Conservation (phyloP, 1,140 invertebrate genomes). For the Mylabris phalerata region DNA sequence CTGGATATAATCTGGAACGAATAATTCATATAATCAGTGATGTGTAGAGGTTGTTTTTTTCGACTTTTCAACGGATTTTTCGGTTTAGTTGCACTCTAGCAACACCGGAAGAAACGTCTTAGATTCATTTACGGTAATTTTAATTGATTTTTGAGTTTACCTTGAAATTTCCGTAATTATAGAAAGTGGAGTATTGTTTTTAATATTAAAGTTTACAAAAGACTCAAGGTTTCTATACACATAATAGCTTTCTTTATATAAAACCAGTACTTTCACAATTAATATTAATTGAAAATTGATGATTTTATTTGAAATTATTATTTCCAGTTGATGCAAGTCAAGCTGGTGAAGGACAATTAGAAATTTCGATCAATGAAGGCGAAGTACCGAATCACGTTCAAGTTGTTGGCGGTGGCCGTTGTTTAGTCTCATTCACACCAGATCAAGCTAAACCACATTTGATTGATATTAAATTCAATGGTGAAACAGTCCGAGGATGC, state of each 20-base stretch:
- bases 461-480: slow-evolving; percentile 98
- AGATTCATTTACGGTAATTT: no score
- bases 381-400: slow-evolving; percentile 97
- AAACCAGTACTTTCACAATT: no score
- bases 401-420: slow-evolving; percentile 87
- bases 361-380: slow-evolving; percentile 97
- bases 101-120: no score
- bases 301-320: slow-evolving; percentile 1
- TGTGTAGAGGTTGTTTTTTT: no score
- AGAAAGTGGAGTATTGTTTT: slow-evolving; percentile 10
- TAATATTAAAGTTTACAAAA: neutral
- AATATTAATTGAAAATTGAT: no score
- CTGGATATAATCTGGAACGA: no score
- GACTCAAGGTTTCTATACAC: no score
- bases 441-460: slow-evolving; percentile 84
- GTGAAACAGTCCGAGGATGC: slow-evolving; percentile 86
- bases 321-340: slow-evolving; percentile 87
- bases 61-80: no score
- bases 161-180: slow-evolving; percentile 14
- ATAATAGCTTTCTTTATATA: no score
- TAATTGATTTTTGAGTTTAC: neutral
- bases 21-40: no score
- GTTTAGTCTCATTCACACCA: slow-evolving; percentile 92
- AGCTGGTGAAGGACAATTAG: slow-evolving; percentile 93
- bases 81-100: no score